These are phyloP conservation scores for Macroglossus sobrinus DNA, from an alignment of 2,113 vertebrate species.

Conservation along the genomic window DNA sequence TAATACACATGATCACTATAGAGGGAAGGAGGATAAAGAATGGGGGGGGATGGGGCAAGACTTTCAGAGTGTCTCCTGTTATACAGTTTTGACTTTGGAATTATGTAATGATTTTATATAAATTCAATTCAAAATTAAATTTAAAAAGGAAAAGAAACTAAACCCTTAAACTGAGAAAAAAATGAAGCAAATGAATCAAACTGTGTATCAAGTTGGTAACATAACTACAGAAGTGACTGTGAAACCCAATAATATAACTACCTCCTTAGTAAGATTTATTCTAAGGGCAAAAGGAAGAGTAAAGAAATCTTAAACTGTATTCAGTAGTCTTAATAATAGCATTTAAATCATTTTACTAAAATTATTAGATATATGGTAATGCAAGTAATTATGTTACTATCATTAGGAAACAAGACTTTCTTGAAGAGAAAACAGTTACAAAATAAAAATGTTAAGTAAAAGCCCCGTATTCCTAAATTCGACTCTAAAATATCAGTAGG, in stretches of 20 bases:
- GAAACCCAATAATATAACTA: neutral
- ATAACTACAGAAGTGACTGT: neutral
- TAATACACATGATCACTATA: neutral
- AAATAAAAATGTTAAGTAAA: slow-evolving; percentile 41
- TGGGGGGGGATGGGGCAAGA: neutral
- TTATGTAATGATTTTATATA: neutral
- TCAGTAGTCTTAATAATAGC: neutral
- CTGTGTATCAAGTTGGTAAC: neutral
- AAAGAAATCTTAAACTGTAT: neutral
- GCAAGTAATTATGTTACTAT: neutral
- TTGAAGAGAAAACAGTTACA: neutral
- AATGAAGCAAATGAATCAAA: slow-evolving; percentile 9
- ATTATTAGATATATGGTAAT: neutral
- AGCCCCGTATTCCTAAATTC: neutral
- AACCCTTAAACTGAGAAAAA: neutral
- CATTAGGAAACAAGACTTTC: neutral
- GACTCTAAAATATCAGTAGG: neutral
- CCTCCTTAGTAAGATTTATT: neutral
- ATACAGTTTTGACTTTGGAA: slow-evolving; percentile 23
- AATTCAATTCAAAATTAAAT: neutral
- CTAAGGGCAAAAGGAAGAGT: neutral
- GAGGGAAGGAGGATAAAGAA: neutral
- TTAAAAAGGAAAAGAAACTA: neutral
- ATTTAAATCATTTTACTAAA: slow-evolving; percentile 15
- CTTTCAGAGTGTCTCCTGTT: neutral